phyloP scores from a whole-genome alignment of 2,888 invertebrate species.

The Euclidia mi region DNA sequence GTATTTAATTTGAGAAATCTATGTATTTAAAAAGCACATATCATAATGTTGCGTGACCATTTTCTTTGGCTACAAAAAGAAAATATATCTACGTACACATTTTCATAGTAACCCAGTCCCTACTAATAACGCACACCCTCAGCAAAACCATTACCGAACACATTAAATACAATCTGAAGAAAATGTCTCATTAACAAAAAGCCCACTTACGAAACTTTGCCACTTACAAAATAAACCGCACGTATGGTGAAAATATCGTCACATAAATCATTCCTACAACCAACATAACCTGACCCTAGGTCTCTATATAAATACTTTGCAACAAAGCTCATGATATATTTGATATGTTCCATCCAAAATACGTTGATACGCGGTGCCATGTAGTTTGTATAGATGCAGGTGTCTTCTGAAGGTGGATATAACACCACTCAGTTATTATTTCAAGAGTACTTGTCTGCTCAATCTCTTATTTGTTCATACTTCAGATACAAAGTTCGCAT shows the following conservation, averaged over 20 bases:
- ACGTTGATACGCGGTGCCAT: constrained; percentile 16
- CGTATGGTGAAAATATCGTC: constrained; percentile 50
- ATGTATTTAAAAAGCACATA: too few relatives aligned
- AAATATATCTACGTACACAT: too few relatives aligned
- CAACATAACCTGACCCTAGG: constrained; percentile 43
- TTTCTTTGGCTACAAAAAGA: too few relatives aligned
- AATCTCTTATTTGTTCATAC: constrained; percentile 62
- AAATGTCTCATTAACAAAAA: constrained; percentile 64
- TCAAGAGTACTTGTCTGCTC: constrained; percentile 65
- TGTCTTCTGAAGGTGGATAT: constrained; percentile 26
- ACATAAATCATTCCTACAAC: constrained; percentile 55
- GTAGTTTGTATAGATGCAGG: neutral
- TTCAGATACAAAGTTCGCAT: constrained; percentile 32
- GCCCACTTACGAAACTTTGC: constrained; percentile 50
- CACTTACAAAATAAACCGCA: constrained; percentile 56
- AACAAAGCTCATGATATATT: constrained; percentile 24
- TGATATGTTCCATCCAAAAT: constrained; percentile 26
- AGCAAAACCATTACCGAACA: constrained; percentile 32
- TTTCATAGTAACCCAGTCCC: neutral
- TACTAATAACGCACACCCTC: constrained; percentile 13
- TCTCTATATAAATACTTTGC: constrained; percentile 22
- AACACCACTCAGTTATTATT: constrained; percentile 65
- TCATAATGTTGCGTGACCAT: too few relatives aligned
- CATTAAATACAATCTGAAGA: constrained; percentile 40
- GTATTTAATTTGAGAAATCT: too few relatives aligned